Evolutionary conservation across 2,888 invertebrate species (phyloP), one percentile per base, ranked within the genome.

Genomic region (Drosophila hamatofila): DNA sequence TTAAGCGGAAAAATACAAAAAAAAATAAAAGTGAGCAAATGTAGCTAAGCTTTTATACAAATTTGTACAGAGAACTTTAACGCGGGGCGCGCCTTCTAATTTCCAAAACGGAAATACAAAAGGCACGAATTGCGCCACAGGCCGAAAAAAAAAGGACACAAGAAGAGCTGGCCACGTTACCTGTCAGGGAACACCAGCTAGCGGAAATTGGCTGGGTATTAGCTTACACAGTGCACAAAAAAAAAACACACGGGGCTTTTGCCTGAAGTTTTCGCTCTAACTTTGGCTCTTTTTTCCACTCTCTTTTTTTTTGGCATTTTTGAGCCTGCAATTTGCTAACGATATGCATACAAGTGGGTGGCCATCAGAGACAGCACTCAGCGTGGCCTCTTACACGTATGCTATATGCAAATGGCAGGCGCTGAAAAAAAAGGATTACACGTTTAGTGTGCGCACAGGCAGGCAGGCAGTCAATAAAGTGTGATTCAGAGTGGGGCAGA

Each of bases 321-420:
- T 75, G 86, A 85, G 84, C 84, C 87, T 81, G 82, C 88, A 88
- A 88, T 88, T 88, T 88, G 88, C 88, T 89, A 89, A 82, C 89
- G 88, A 88, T 89, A 88, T 86, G 83, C 83, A 88, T 75, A 89
- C 82, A 78, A 72, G 78, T 57, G 39, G 30, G 37, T 16, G 61
- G 35, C 62, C n/a, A n/a, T 25, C 46, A 49, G 58, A 25, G 55
- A 42, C 41, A 41, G 56, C 46, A 37, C 58, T 48, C 37, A 4
- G 35, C 12, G 16, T 62, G 49, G 64, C 30, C 63, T 65, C 68
- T 74, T 51, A 57, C 48, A 52, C 18, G 64, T 46, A 55, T 16
- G 23, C 56, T 39, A 71, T 75, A 78, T 78, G 80, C 79, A 77
- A 80, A 80, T 69, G 67, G 58, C 58, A 48, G 48, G 49, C 44